Conservation (phyloP, 2,113 vertebrate species). For the Guaruba guarouba region DNA sequence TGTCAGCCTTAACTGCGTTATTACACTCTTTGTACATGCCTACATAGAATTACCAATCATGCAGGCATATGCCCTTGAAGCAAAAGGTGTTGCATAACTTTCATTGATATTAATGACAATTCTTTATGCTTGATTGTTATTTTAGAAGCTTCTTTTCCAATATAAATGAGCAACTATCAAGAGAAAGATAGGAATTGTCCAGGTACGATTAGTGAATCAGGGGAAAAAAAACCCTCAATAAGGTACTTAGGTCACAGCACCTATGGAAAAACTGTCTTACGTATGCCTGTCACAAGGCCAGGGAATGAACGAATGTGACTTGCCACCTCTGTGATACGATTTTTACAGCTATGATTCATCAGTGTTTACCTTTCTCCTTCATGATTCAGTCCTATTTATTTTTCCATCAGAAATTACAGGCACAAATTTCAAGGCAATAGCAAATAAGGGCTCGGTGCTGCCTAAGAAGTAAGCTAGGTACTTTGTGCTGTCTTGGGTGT, state of each 20-base stretch:
- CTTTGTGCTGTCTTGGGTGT: background rate
- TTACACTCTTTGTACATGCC: background rate
- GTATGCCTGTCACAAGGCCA: background rate
- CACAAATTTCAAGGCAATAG: background rate
- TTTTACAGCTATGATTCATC: background rate
- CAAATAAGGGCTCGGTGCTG: background rate
- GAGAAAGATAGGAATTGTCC: background rate
- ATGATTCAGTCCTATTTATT: background rate
- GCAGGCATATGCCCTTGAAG: background rate
- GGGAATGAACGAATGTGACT: background rate
- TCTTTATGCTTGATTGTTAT: background rate
- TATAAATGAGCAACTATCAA: background rate
- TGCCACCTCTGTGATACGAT: background rate
- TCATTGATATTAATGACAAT: background rate
- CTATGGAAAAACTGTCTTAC: background rate
- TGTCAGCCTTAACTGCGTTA: background rate
- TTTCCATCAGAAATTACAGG: background rate
- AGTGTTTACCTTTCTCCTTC: background rate
- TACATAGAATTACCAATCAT: background rate
- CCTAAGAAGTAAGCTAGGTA: background rate
- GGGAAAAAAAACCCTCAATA: rapidly evolving
- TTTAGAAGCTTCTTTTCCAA: background rate
- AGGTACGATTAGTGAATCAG: background rate
- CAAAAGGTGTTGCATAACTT: background rate
- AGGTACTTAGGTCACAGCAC: background rate